Percentiles rank a stretch among this genome's conserved stretches.
Conservation (phyloP, 2,113 vertebrate species). For the Ailuropoda melanoleuca region DNA sequence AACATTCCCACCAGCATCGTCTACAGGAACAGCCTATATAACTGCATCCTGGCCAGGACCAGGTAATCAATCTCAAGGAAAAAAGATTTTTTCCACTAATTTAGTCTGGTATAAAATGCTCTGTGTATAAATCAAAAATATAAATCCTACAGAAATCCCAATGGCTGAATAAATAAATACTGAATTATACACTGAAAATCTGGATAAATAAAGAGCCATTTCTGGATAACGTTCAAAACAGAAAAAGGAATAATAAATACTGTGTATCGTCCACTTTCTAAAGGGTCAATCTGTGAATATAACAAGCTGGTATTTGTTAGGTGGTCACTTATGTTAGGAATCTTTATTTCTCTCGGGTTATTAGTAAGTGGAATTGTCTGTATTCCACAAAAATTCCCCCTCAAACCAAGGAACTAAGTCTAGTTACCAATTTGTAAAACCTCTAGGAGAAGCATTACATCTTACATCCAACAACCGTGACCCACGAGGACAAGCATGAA, state of each 20-base stretch:
- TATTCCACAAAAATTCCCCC: neutral
- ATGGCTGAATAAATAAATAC: neutral
- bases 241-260: neutral
- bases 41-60: neutral
- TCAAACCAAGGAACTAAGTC: neutral
- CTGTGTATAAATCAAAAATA: neutral
- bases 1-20: neutral
- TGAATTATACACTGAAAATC: neutral
- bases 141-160: conserved; percentile 8
- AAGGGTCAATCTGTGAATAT: neutral
- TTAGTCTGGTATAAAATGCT: neutral
- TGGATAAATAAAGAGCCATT: neutral
- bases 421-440: neutral
- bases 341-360: neutral
- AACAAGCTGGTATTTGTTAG: neutral
- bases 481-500: neutral
- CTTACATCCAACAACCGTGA: neutral
- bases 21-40: neutral
- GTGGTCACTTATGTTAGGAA: neutral
- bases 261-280: neutral
- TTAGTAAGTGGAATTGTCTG: neutral
- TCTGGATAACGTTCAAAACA: neutral
- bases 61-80: neutral
- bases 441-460: neutral
- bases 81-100: neutral